phyloP scores from a whole-genome alignment of 23 tunicate species.

The Styela plicata region DNA sequence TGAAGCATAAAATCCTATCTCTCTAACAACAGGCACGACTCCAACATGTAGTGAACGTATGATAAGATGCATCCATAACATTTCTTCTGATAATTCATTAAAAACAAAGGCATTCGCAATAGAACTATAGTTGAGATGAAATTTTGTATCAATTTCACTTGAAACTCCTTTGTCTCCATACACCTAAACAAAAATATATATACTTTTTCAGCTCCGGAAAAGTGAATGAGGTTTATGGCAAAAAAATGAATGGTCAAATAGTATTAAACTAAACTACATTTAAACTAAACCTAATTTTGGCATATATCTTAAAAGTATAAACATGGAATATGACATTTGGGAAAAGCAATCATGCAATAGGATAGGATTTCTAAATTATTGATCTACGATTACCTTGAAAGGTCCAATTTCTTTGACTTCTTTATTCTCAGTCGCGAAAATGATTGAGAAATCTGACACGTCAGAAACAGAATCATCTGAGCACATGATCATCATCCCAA shows the following conservation, averaged over 20 bases:
- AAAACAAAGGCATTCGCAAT: conserved; percentile 53
- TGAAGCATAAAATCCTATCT: conserved; percentile 58
- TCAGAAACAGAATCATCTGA: conserved; percentile 55
- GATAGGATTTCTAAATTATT: background rate
- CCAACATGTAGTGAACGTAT: conserved; percentile 27
- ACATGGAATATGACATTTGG: too few species aligned
- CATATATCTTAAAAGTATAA: too few species aligned
- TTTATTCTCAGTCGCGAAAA: conserved; percentile 40
- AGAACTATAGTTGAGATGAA: conserved; percentile 63
- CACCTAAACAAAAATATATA: too few species aligned
- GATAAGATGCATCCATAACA: conserved; percentile 62
- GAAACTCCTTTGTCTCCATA: conserved; percentile 50
- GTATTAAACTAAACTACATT: too few species aligned
- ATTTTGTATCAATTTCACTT: conserved; percentile 22
- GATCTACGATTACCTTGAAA: conserved; percentile 29
- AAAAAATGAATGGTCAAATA: too few species aligned
- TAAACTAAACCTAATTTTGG: too few species aligned
- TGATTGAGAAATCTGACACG: conserved; percentile 29
- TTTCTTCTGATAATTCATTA: conserved; percentile 43
- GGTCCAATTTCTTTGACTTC: conserved; percentile 33
- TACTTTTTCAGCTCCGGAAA: too few species aligned
- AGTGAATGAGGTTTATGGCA: too few species aligned
- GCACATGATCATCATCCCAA: conserved; percentile 58
- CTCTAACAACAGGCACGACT: conserved; percentile 31
- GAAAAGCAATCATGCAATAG: too few species aligned